phyloP scores from a whole-genome alignment of 2,888 invertebrate genomes.

The Nasonovia ribisnigri region DNA sequence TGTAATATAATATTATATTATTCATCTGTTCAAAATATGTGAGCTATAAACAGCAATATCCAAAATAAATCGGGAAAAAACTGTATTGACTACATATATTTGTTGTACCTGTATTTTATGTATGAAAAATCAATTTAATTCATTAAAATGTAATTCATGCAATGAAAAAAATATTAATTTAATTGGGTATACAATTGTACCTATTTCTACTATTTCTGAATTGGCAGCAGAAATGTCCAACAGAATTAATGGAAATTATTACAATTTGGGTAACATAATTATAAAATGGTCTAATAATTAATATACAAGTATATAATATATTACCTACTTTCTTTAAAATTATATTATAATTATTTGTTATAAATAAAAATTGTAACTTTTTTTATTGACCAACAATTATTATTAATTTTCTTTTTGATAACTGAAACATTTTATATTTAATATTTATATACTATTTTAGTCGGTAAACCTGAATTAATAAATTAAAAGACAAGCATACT shows the following conservation, averaged over 20 bases:
- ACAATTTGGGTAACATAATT: background rate
- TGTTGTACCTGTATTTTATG: background rate
- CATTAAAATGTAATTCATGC: background rate
- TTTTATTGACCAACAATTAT: background rate
- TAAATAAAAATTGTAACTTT: background rate
- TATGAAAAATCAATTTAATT: background rate
- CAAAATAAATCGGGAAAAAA: background rate
- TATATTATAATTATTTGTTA: background rate
- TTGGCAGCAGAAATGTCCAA: background rate
- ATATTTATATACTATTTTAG: too few relatives aligned
- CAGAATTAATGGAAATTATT: background rate
- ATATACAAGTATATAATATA: background rate
- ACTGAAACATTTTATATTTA: too few relatives aligned
- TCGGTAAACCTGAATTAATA: too few relatives aligned
- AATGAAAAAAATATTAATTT: background rate
- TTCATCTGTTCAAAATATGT: background rate
- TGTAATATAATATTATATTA: background rate
- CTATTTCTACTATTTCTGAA: background rate
- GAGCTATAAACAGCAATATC: background rate
- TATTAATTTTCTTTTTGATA: background rate
- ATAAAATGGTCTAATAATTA: background rate
- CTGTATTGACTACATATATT: background rate
- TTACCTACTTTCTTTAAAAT: background rate
- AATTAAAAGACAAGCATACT: too few relatives aligned
- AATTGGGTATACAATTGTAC: background rate